Evolutionary conservation across 2,113 vertebrate species (phyloP).

Genomic region (cat (Felis catus)): DNA sequence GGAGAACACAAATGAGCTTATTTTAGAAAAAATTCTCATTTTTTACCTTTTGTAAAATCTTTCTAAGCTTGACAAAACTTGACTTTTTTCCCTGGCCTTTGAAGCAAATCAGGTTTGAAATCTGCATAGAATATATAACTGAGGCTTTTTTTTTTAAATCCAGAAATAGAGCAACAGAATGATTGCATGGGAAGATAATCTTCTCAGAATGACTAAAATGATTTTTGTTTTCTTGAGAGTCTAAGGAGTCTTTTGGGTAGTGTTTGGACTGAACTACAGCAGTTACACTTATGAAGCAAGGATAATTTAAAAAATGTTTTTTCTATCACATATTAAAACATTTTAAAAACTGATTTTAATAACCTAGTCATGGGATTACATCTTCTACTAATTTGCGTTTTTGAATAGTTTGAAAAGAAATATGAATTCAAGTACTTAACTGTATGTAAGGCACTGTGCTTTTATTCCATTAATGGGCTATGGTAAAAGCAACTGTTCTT

Average conservation of each 20-base stretch:
- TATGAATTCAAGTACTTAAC: neutral
- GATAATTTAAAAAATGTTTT: neutral
- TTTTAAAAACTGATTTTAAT: conserved; percentile 48
- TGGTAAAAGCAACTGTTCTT: neutral
- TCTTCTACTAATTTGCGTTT: conserved; percentile 44
- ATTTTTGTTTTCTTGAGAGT: conserved; percentile 35
- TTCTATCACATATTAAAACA: conserved; percentile 5
- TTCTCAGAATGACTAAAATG: neutral
- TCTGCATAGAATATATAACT: neutral
- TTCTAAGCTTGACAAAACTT: conserved; percentile 38
- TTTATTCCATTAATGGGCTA: conserved; percentile 15
- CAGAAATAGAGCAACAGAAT: neutral
- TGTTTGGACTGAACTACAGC: neutral
- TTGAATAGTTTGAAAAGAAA: conserved; percentile 36
- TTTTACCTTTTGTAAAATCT: conserved; percentile 43
- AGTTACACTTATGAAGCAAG: neutral
- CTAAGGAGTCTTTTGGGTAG: neutral
- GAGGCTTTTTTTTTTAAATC: accelerated
- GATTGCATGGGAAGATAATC: neutral
- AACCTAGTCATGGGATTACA: neutral
- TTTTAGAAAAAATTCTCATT: neutral
- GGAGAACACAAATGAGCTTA: neutral
- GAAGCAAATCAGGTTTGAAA: conserved; percentile 39
- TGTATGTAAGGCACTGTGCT: neutral
- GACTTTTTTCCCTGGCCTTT: neutral